Evolutionary conservation across 1,140 invertebrate species (phyloP).

Genomic region (Odontomachus brunneus): DNA sequence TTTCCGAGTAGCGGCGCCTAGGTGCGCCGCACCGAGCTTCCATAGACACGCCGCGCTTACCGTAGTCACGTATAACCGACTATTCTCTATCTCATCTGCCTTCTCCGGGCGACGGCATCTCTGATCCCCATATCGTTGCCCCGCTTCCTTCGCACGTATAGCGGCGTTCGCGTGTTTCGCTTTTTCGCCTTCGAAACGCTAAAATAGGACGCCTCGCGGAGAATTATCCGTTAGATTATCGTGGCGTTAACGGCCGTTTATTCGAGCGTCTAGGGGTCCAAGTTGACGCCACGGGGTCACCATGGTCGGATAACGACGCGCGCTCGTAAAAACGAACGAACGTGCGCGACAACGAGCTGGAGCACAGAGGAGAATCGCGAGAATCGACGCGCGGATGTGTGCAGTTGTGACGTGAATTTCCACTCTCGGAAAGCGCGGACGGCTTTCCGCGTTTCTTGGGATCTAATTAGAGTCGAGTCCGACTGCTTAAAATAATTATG

Average conservation of each 20-base stretch:
- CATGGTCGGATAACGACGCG: too few relatives aligned
- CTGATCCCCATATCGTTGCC: conserved; percentile 30
- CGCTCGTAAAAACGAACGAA: too few relatives aligned
- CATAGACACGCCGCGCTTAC: conserved; percentile 69
- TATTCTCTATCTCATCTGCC: conserved; percentile 74
- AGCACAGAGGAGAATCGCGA: too few relatives aligned
- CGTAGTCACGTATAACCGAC: conserved; percentile 75
- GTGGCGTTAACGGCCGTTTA: background rate
- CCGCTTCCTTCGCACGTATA: background rate
- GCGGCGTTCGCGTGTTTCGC: background rate
- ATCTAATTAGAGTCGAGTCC: too few relatives aligned
- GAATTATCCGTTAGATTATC: background rate
- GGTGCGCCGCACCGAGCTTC: conserved; percentile 72
- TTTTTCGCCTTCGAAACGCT: background rate
- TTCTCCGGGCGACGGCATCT: conserved; percentile 26
- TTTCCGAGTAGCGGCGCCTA: conserved; percentile 74
- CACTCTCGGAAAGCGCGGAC: too few relatives aligned
- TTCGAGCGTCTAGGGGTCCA: background rate
- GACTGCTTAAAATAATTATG: too few relatives aligned
- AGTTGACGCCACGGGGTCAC: too few relatives aligned
- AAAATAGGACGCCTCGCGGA: background rate
- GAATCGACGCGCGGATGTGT: too few relatives aligned
- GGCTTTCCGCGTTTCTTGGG: too few relatives aligned
- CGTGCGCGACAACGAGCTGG: too few relatives aligned
- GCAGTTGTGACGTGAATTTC: too few relatives aligned